Evolutionary conservation across 37 sponge, comb jelly and placozoan species (phyloP).

Genomic region (Mnemiopsis leidyi): DNA sequence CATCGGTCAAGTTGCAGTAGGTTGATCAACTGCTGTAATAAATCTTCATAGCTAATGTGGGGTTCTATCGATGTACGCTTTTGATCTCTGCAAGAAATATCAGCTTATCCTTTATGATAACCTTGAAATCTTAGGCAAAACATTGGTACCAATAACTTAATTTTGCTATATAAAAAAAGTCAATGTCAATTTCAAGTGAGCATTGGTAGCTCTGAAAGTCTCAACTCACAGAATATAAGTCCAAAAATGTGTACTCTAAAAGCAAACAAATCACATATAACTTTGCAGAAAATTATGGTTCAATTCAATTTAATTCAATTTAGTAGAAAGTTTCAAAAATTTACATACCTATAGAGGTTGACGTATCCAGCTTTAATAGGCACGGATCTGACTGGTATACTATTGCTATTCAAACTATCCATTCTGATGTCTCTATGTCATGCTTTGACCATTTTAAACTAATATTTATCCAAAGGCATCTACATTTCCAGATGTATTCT

Average conservation of each 20-base stretch:
- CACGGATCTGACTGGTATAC: neutral
- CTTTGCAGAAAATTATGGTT: too few species aligned
- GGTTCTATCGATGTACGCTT: neutral
- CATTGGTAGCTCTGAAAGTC: too few species aligned
- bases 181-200: too few species aligned
- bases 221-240: too few species aligned
- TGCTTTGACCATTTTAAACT: neutral
- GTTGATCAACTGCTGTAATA: neutral
- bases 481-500: too few species aligned
- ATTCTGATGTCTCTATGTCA: neutral
- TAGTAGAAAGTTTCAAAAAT: too few species aligned
- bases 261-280: too few species aligned
- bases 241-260: too few species aligned
- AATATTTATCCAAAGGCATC: neutral
- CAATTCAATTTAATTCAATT: too few species aligned
- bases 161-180: too few species aligned
- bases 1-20: conserved; percentile 7
- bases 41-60: neutral
- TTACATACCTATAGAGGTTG: neutral
- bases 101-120: neutral
- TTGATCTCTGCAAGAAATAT: neutral
- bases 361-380: neutral
- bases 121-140: too few species aligned
- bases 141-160: too few species aligned
- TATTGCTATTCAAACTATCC: neutral